Conservation (phyloP, 1,140 invertebrate species). For the Tribolium castaneum region DNA sequence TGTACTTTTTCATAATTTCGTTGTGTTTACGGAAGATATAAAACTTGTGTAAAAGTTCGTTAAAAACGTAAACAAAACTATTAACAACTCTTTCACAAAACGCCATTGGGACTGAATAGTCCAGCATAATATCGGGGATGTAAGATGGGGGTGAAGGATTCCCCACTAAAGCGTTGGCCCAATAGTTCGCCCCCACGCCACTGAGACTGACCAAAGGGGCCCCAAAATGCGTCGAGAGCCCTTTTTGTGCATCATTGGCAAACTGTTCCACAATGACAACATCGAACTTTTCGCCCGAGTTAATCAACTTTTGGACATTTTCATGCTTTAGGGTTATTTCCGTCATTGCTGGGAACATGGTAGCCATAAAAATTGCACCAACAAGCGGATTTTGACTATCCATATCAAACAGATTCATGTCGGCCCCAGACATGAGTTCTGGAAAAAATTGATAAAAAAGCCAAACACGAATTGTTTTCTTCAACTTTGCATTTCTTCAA, state of each 20-base stretch:
- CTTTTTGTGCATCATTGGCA: slow-evolving; percentile 44
- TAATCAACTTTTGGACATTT: slow-evolving; percentile 47
- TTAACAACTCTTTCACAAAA: slow-evolving; percentile 48
- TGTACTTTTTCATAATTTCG: not conserved
- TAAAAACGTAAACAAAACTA: slow-evolving; percentile 1
- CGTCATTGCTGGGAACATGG: not conserved
- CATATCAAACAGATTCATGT: not conserved
- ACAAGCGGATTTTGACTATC: not conserved
- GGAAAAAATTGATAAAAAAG: not conserved
- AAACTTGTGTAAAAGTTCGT: not conserved
- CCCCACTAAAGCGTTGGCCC: slow-evolving; percentile 60
- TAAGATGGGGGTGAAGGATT: slow-evolving; percentile 63
- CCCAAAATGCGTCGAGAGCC: slow-evolving; percentile 45
- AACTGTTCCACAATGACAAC: slow-evolving; percentile 54
- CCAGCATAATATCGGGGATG: slow-evolving; percentile 57
- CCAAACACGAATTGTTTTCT: no score
- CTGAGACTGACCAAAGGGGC: slow-evolving; percentile 59
- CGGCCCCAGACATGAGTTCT: not conserved
- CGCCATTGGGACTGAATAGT: slow-evolving; percentile 2
- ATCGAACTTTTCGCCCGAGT: slow-evolving; percentile 52
- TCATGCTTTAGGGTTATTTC: slow-evolving; percentile 41
- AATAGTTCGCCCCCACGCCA: slow-evolving; percentile 42
- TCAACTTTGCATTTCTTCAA: not conserved
- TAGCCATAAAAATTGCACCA: not conserved
- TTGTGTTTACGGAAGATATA: not conserved